phyloP scores from a whole-genome alignment of 1,140 invertebrate genomes.

The Lepidurus couesii region DNA sequence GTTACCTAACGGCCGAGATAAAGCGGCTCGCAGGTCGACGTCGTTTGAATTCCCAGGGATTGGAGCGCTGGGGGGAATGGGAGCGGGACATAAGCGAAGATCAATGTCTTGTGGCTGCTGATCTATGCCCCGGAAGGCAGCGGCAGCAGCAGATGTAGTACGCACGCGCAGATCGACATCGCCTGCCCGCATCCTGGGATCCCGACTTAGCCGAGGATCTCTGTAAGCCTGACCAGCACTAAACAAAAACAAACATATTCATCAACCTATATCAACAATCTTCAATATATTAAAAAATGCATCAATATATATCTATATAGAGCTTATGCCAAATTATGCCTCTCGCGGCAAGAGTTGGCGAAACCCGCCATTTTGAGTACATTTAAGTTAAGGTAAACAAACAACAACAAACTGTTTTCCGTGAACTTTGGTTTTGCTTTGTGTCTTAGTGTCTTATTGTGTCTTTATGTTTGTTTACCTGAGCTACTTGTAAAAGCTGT shows the following conservation, averaged over 20 bases:
- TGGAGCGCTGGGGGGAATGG: not conserved
- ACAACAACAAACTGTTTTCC: no score
- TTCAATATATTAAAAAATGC: slow-evolving; percentile 26
- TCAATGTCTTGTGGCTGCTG: slow-evolving; percentile 25
- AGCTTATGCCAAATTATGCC: no score
- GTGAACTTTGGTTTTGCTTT: no score
- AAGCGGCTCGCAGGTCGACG: slow-evolving; percentile 36
- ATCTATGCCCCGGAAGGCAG: not conserved
- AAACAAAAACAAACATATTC: not conserved
- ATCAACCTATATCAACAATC: slow-evolving; percentile 24
- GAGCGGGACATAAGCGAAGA: slow-evolving; percentile 25
- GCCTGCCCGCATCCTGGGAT: slow-evolving; percentile 43
- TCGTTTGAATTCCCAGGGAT: slow-evolving; percentile 14
- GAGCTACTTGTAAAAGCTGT: no score
- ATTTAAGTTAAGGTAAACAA: no score
- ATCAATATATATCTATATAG: slow-evolving; percentile 30
- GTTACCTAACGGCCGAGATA: slow-evolving; percentile 27
- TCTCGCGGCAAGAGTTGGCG: no score
- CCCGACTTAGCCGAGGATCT: slow-evolving; percentile 33
- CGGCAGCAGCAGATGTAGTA: not conserved
- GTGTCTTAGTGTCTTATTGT: no score
- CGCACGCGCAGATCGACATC: slow-evolving; percentile 36
- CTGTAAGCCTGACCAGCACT: slow-evolving; percentile 32
- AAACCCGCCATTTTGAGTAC: no score
- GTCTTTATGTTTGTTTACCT: no score